Evolutionary conservation across 2,797 vertebrate genomes (phyloP).

Genomic region (Catharus ustulatus): DNA sequence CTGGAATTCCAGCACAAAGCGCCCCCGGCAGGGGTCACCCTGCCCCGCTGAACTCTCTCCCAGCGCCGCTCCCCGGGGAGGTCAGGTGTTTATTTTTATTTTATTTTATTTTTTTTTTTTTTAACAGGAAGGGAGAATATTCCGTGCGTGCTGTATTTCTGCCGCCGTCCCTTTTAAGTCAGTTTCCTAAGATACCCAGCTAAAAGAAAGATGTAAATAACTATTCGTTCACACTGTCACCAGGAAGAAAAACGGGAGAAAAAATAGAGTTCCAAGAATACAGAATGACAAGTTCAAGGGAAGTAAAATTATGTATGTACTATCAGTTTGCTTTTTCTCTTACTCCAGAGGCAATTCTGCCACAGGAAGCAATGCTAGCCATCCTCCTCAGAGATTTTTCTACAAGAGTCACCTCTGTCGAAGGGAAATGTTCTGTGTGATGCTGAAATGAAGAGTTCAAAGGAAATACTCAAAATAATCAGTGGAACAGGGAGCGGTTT

Average conservation of each 20-base stretch:
- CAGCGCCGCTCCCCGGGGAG: neutral
- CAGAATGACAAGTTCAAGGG: neutral
- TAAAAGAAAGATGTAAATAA: neutral
- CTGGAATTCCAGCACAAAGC: neutral
- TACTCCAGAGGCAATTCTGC: neutral
- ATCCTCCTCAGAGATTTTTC: neutral
- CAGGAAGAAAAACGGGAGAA: neutral
- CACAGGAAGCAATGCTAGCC: neutral
- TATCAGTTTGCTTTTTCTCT: neutral
- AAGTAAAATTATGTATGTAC: neutral
- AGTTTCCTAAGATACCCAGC: slow-evolving; percentile 12
- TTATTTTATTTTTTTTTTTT: no score
- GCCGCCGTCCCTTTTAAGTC: neutral
- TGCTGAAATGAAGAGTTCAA: neutral
- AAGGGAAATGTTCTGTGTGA: neutral
- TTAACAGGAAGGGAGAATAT: neutral
- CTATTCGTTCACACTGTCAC: neutral
- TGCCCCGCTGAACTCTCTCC: neutral
- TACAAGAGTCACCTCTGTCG: rapidly evolving
- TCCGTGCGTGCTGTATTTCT: neutral
- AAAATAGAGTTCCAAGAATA: slow-evolving; percentile 7
- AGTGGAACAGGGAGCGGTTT: neutral
- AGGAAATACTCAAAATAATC: neutral
- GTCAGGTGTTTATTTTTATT: neutral
- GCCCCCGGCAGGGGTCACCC: slow-evolving; percentile 5